Conservation (phyloP, 2,113 vertebrate genomes). For the Melanerpes formicivorus region DNA sequence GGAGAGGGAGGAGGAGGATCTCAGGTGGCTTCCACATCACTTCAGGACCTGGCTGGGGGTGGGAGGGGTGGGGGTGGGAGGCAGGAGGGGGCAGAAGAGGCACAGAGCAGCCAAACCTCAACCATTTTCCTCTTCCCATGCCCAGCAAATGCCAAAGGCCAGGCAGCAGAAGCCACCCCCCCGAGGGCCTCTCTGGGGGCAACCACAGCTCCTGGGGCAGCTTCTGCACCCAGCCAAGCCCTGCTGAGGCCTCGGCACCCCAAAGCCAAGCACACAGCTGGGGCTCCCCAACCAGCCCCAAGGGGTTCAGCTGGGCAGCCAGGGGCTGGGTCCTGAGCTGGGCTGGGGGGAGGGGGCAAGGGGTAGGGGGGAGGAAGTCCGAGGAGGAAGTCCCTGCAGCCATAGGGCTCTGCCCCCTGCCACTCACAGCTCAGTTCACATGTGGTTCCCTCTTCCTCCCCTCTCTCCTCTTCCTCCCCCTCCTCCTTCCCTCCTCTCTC, state of each 20-base stretch:
- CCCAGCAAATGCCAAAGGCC: not conserved
- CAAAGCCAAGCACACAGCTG: no score
- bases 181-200: not conserved
- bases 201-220: not conserved
- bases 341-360: no score
- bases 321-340: not conserved
- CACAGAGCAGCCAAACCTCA: not conserved
- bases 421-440: conserved; percentile 51
- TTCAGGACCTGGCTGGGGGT: not conserved
- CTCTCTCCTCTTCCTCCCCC: not conserved
- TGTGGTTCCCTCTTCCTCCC: not conserved
- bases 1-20: not conserved
- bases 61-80: no score
- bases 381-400: not conserved
- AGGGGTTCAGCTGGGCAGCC: not conserved
- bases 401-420: not conserved
- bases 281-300: no score
- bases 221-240: not conserved
- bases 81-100: not conserved
- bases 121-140: fast-evolving
- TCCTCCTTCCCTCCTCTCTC: not conserved
- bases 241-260: conserved; percentile 49
- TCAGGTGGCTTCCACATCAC: fast-evolving
- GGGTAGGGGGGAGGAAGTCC: no score
- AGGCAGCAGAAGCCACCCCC: not conserved